These are phyloP conservation scores for Struthidea cinerea DNA, from an alignment of 2,113 vertebrate genomes.

Conservation along the genomic window DNA sequence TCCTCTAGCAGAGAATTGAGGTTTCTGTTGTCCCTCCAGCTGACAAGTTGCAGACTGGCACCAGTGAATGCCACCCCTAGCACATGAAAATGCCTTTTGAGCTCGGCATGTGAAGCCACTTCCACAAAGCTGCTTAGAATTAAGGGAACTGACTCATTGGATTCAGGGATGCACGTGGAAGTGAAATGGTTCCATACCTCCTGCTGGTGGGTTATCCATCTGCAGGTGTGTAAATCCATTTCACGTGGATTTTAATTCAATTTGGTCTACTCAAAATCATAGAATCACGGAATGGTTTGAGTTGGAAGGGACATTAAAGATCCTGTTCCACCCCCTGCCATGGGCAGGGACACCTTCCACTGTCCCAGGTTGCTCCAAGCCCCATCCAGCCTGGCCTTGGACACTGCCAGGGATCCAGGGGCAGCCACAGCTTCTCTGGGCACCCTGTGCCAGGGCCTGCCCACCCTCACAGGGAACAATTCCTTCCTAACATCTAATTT, in stretches of 20 bases:
- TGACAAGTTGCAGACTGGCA: neutral
- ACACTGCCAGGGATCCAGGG: neutral
- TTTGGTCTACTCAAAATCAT: neutral
- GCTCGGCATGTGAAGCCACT: neutral
- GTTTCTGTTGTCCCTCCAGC: neutral
- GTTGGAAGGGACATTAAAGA: neutral
- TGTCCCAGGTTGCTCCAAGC: neutral
- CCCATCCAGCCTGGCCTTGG: neutral
- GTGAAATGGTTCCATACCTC: neutral
- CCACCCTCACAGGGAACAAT: accelerated
- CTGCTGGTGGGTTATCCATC: neutral
- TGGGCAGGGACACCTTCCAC: neutral
- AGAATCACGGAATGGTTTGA: neutral
- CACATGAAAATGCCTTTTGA: neutral
- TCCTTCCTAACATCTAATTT: neutral
- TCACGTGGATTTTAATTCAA: neutral
- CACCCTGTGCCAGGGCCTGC: neutral
- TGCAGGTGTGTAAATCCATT: neutral
- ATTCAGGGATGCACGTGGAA: neutral
- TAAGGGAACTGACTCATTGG: neutral
- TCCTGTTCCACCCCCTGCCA: neutral
- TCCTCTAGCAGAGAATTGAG: neutral
- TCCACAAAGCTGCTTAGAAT: neutral
- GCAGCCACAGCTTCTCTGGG: neutral
- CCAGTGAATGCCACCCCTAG: neutral